These are phyloP conservation scores for Drosophila niveifrons DNA, from an alignment of 2,888 invertebrate genomes.

Conservation along the genomic window DNA sequence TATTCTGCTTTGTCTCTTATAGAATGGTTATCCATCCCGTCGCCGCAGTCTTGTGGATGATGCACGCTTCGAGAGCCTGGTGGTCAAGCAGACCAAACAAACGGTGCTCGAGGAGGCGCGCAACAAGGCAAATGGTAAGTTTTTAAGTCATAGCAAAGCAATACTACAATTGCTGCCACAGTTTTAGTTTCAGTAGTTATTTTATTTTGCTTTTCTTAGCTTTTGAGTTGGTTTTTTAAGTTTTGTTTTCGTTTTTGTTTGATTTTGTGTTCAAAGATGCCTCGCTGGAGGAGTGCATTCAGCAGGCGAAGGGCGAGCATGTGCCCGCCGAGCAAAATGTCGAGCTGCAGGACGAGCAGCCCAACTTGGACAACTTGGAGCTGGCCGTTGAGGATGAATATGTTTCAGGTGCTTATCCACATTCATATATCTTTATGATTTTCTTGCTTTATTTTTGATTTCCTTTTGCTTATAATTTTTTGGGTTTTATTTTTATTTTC, in stretches of 20 bases:
- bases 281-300: constrained; percentile 88
- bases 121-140: constrained; percentile 94
- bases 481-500: constrained; percentile 33
- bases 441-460: constrained; percentile 26
- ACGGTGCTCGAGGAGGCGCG: constrained; percentile 96
- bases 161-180: no score
- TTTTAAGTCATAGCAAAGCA: background rate
- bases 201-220: background rate
- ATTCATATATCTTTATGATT: constrained; percentile 3
- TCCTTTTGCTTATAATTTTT: constrained; percentile 52
- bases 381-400: constrained; percentile 67
- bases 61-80: constrained; percentile 97
- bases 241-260: constrained; percentile 29
- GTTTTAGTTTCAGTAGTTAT: constrained; percentile 19
- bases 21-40: constrained; percentile 98
- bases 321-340: constrained; percentile 85
- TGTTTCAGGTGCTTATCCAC: constrained; percentile 68
- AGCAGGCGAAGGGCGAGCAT: constrained; percentile 86
- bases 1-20: constrained; percentile 77
- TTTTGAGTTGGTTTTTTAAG: constrained; percentile 28
- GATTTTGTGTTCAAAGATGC: constrained; percentile 85
- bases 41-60: constrained; percentile 98
- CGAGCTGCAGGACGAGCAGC: constrained; percentile 83
- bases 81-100: constrained; percentile 97
- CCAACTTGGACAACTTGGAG: constrained; percentile 65